Base-by-base conservation (phyloP, 2,113 vertebrate species). In the Falco punctatus region DNA sequence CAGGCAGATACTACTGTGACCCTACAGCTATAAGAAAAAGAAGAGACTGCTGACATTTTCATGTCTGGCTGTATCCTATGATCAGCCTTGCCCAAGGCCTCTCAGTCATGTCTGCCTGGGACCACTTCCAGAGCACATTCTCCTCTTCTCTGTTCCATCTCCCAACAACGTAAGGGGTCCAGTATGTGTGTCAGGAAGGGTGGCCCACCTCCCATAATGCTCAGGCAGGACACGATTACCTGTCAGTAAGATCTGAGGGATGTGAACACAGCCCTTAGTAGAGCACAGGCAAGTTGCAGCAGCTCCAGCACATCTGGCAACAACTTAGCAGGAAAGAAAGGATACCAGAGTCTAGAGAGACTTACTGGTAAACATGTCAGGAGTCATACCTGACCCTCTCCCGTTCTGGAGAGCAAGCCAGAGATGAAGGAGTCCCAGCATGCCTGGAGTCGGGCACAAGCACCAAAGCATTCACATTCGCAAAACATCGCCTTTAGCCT, bases 291-390 rank as follows among this genome's bases (percentile, higher is more conserved):
- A 0, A 16, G 20, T 23, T 19, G 35, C 20, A 57, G 20, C 15
- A 52, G 49, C 7, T 8, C 22, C 21, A 46, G 28, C 28, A 78
- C 46, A 24, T 11, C 22, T n/a, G 13, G 30, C 38, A 65, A 42
- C 32, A 61, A 30, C 3, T 2, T 18, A 16, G 28, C 42, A 64
- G 48, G 18, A 57, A 35, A 27, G 14, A 48, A 64, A 69, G 38
- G 19, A 33, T 16, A 18, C 22, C 33, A 9, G 28, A 10, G 11
- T 6, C 32, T 51, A 44, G 38, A 62, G 3, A 49, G 21, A 52
- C 13, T 42, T 27, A 42, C 22, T 49, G 46, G 28, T 6, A 52
- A 35, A 54, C 0, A 0, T 55, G 1, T 5, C 20, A 6, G 35
- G 13, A 81, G 51, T 46, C 35, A 74, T 13, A 44, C 15, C 49